Evolutionary conservation across 1,140 invertebrate genomes (phyloP).

Genomic region (Listronotus oregonensis): DNA sequence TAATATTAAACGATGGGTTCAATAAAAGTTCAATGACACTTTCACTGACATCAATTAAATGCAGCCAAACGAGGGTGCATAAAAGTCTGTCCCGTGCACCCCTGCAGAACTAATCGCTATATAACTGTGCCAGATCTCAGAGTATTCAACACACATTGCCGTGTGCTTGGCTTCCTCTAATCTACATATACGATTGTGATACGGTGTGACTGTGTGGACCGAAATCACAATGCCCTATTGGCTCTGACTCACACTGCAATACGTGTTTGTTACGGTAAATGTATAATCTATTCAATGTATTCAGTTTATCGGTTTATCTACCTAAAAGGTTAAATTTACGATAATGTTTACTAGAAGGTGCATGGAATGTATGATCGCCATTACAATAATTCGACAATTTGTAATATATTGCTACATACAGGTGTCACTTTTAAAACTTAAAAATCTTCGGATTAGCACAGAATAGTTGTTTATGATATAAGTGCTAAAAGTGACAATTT

Average conservation of each 20-base stretch:
- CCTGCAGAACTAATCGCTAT: conserved; percentile 52
- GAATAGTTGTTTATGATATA: no score
- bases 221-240: conserved; percentile 27
- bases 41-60: conserved; percentile 4
- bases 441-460: no score
- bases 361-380: no score
- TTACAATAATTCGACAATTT: no score
- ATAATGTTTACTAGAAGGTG: no score
- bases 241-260: conserved; percentile 23
- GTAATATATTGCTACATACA: no score
- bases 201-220: conserved; percentile 32
- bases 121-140: conserved; percentile 49
- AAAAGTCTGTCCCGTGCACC: conserved; percentile 38
- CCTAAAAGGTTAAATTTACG: no score
- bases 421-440: no score
- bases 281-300: no score
- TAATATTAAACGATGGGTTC: background rate
- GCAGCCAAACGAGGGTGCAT: conserved; percentile 7
- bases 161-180: conserved; percentile 44
- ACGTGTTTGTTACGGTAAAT: conserved; percentile 9
- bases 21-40: conserved; percentile 24
- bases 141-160: conserved; percentile 41
- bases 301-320: no score
- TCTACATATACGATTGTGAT: conserved; percentile 41
- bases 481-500: no score